Conservation (phyloP, 1,140 invertebrate genomes). For the Maniola jurtina region DNA sequence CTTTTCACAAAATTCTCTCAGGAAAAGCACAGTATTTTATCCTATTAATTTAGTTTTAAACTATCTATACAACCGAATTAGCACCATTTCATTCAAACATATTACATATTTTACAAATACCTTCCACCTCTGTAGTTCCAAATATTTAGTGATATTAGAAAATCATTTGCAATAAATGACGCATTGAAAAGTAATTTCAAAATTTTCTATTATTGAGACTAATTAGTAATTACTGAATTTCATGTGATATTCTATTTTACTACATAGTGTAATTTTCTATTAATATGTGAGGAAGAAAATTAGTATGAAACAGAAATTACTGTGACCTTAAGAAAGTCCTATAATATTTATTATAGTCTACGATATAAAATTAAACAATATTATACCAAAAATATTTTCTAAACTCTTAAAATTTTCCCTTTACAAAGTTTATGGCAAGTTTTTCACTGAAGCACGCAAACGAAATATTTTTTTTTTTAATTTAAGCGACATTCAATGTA, state of each 20-base stretch:
- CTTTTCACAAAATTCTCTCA: too few relatives aligned
- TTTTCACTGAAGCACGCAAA: neutral
- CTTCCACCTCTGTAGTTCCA: too few relatives aligned
- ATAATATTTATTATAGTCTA: neutral
- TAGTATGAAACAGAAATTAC: neutral
- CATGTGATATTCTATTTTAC: too few relatives aligned
- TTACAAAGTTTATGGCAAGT: neutral
- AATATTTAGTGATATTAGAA: too few relatives aligned
- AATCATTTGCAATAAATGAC: too few relatives aligned
- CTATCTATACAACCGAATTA: neutral
- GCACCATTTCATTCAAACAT: neutral
- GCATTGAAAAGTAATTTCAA: too few relatives aligned
- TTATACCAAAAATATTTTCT: conserved; percentile 5
- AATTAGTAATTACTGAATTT: too few relatives aligned
- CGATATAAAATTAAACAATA: neutral
- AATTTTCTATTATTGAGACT: too few relatives aligned
- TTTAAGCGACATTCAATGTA: too few relatives aligned
- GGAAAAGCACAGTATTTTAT: too few relatives aligned
- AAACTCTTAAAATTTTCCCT: neutral
- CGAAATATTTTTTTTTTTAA: too few relatives aligned
- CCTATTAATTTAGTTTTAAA: neutral
- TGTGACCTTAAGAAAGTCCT: neutral
- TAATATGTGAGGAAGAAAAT: neutral
- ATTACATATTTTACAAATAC: too few relatives aligned
- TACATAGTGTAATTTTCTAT: neutral